Evolutionary conservation across 2,888 invertebrate genomes (phyloP), one percentile per base, ranked within the genome.

Genomic region (Taphrorychus bicolor): DNA sequence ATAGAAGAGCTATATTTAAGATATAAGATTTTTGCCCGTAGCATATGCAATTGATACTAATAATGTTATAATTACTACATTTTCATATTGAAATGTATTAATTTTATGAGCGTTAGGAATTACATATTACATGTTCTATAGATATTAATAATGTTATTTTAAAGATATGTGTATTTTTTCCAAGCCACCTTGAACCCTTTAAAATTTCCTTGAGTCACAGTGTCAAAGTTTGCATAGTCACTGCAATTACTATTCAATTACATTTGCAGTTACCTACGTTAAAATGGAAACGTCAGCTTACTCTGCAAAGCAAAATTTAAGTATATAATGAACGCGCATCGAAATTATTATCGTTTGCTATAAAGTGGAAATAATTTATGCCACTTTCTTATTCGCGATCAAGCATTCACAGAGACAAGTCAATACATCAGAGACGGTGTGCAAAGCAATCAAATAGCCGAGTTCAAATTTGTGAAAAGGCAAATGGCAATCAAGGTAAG

Each of bases 81-180:
- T 72, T 72, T 72, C 71, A 72, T 72, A 72, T 72, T 72, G 71
- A 72, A 72, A 72, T 72, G 71, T 66, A 68, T 65, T 67, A 49
- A 61, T 63, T 54, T 69, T 64, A 67, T 45, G 57, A 62, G 49
- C 56, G 18, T 22, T 51, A 51, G 51, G 14, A 45, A 45, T 45
- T 51, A 21, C 7, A 22, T 51, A 21, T 9, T 51, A 51, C 21
- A 51, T 51, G 22, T 22, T 45, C 9, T 5, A 11, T 32, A 32
- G 17, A 45, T 45, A 16, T 16, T 45, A 45, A 5, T 45, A 16
- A 45, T 45, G 45, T 45, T 17, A 45, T 45, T 45, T 45, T 32
- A 32, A 9, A 2, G 9, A 23, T 23, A 23, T 23, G 24, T 23
- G 7, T 23, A 9, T 32, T 9, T 32, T 32, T 32, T 3, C 1